A percentile compares a stretch with the other conserved stretches of the same genome.
These are phyloP conservation scores for Drosophila teissieri DNA, from an alignment of 1,140 invertebrate species.

Conservation along the genomic window DNA sequence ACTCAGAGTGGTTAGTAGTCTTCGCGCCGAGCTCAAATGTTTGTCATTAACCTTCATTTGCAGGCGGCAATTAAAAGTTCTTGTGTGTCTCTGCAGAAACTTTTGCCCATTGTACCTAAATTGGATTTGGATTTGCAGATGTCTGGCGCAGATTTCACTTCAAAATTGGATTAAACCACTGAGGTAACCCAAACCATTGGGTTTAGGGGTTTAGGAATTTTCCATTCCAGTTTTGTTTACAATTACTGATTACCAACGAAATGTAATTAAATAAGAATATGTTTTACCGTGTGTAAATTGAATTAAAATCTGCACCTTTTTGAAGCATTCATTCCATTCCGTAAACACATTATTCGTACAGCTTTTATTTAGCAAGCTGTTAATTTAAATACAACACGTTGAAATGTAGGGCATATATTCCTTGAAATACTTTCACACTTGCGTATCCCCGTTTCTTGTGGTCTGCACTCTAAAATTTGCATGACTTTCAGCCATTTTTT, in stretches of 20 bases:
- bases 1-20: slow-evolving; percentile 11
- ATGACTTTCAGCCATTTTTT: slow-evolving; percentile 35
- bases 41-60: slow-evolving; percentile 54
- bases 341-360: neutral
- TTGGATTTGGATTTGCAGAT: slow-evolving; percentile 17
- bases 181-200: too few relatives aligned
- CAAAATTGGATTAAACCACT: neutral
- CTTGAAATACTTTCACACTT: slow-evolving; percentile 10
- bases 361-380: slow-evolving; percentile 25
- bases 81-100: slow-evolving; percentile 5
- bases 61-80: slow-evolving; percentile 42
- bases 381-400: slow-evolving; percentile 70
- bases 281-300: neutral
- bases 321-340: neutral
- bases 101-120: slow-evolving; percentile 18
- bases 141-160: slow-evolving; percentile 3
- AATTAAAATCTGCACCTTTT: neutral
- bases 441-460: slow-evolving; percentile 13
- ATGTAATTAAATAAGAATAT: neutral
- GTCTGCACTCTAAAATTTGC: slow-evolving; percentile 33
- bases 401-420: neutral
- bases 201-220: too few relatives aligned
- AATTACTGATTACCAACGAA: neutral
- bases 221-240: neutral
- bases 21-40: slow-evolving; percentile 24